Evolutionary conservation across 2,888 invertebrate genomes (phyloP).

Genomic region (Tenthredo mesomela): DNA sequence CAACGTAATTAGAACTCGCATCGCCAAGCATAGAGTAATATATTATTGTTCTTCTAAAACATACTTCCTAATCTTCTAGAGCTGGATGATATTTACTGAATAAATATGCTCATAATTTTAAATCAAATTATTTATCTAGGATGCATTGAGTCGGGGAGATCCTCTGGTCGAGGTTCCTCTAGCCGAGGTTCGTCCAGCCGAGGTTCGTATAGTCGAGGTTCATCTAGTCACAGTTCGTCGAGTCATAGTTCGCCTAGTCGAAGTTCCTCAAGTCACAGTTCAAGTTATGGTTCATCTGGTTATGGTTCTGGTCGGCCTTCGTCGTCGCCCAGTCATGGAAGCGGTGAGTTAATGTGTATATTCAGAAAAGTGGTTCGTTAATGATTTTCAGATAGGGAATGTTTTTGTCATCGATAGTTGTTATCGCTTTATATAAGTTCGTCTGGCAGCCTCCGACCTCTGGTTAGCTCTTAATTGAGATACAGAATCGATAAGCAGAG

Average conservation of each 20-base stretch:
- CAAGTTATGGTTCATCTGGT: neutral
- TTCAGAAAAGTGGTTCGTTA: neutral
- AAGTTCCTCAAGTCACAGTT: neutral
- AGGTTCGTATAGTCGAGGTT: neutral
- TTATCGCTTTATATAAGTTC: neutral
- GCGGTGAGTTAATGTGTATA: neutral
- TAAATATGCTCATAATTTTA: neutral
- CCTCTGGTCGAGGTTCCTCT: neutral
- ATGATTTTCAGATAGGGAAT: neutral
- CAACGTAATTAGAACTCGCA: neutral
- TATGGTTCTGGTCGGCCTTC: neutral
- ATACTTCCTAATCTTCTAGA: neutral
- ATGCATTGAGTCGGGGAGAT: neutral
- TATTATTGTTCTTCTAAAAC: neutral
- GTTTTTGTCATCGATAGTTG: neutral
- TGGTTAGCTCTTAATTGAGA: neutral
- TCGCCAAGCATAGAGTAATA: neutral
- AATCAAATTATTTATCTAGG: neutral
- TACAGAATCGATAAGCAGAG: neutral
- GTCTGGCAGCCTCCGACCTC: neutral
- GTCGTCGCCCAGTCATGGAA: neutral
- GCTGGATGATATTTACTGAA: neutral
- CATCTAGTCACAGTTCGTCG: neutral
- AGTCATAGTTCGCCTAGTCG: neutral
- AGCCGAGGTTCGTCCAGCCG: slow-evolving; percentile 10